phyloP scores from a whole-genome alignment of 1,140 invertebrate species.

The Hirudo medicinalis region DNA sequence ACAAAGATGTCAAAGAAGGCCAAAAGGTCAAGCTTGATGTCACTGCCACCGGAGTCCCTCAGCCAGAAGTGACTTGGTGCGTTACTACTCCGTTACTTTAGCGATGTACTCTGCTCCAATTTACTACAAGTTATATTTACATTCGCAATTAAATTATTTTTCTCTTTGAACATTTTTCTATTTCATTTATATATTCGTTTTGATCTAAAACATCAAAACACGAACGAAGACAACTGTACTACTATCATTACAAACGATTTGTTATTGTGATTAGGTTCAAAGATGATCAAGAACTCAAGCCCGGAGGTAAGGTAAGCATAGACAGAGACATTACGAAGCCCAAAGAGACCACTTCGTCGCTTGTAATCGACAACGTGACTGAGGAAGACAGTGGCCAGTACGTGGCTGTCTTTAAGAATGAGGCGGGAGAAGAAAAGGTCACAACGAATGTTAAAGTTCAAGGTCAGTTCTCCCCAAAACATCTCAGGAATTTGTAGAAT shows the following conservation, averaged over 20 bases:
- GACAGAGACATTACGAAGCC: constrained; percentile 23
- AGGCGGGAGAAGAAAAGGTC: constrained; percentile 58
- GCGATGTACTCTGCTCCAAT: too few relatives aligned
- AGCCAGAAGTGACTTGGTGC: constrained; percentile 37
- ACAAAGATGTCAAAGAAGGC: constrained; percentile 34
- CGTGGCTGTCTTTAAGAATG: constrained; percentile 70
- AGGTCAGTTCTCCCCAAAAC: constrained; percentile 25
- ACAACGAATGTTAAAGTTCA: constrained; percentile 36
- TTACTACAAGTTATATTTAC: too few relatives aligned
- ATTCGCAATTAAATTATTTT: background rate
- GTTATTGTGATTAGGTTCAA: constrained; percentile 10
- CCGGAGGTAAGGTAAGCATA: background rate
- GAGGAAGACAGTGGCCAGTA: constrained; percentile 71
- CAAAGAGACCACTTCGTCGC: constrained; percentile 31
- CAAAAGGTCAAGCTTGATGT: constrained; percentile 36
- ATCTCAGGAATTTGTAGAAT: too few relatives aligned
- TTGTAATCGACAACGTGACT: constrained; percentile 61
- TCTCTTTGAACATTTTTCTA: background rate
- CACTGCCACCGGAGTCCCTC: constrained; percentile 34
- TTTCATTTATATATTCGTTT: too few relatives aligned
- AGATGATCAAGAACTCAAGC: constrained; percentile 1
- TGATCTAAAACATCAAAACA: too few relatives aligned
- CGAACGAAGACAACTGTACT: too few relatives aligned
- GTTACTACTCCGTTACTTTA: constrained; percentile 12
- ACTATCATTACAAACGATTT: background rate